phyloP scores from a whole-genome alignment of 1,140 invertebrate genomes.

The Ericerus pela region DNA sequence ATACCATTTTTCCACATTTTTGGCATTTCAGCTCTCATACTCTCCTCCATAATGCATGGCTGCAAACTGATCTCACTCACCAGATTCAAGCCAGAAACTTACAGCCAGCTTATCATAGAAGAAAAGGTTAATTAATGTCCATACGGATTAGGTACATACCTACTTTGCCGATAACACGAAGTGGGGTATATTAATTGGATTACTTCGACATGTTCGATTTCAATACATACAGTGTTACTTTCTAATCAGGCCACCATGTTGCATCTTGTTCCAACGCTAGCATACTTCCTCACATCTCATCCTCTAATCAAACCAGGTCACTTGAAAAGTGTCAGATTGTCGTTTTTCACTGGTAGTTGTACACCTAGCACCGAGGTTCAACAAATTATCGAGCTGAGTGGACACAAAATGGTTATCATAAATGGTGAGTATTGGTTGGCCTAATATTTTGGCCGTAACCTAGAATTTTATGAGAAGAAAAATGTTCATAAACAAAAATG shows the following conservation, averaged over 20 bases:
- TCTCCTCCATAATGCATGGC: constrained; percentile 44
- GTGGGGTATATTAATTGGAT: no score
- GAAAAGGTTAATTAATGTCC: background rate
- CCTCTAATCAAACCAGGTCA: constrained; percentile 42
- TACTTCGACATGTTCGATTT: background rate
- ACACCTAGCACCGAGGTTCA: constrained; percentile 42
- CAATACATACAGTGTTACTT: background rate
- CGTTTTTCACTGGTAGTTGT: constrained; percentile 55
- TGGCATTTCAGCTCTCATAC: constrained; percentile 43
- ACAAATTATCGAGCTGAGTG: constrained; percentile 21
- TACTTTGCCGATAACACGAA: no score
- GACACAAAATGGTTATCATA: background rate
- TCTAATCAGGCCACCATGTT: constrained; percentile 32
- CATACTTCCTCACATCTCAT: constrained; percentile 49
- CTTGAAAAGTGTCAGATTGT: constrained; percentile 35
- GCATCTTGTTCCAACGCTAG: constrained; percentile 43
- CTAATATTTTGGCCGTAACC: no score
- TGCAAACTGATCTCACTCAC: constrained; percentile 52
- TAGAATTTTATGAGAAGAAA: no score
- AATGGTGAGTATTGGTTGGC: background rate
- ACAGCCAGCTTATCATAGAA: constrained; percentile 29
- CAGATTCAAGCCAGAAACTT: constrained; percentile 51
- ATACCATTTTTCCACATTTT: constrained; percentile 79
- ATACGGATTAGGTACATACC: no score
- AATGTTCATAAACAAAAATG: no score